Conservation (phyloP, 2,888 invertebrate genomes). For the Trisateles emortualis region DNA sequence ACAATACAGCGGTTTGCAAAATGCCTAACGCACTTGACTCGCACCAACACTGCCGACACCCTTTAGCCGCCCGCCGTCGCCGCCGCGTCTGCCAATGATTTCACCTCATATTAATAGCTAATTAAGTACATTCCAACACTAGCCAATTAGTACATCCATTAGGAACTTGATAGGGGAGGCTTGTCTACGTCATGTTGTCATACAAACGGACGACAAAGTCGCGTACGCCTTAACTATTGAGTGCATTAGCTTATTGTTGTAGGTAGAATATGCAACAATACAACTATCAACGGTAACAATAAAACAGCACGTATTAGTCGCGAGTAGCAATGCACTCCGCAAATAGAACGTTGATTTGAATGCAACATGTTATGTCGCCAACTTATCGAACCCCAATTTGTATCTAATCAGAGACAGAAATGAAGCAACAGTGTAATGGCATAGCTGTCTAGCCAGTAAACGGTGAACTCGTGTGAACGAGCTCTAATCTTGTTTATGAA, state of each 20-base stretch:
- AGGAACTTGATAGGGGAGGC: constrained; percentile 55
- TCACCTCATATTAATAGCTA: constrained; percentile 36
- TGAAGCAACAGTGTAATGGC: constrained; percentile 9
- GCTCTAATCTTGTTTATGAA: constrained; percentile 38
- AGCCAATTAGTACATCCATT: constrained; percentile 56
- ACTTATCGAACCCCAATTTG: constrained; percentile 10
- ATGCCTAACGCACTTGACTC: constrained; percentile 6
- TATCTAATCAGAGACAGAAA: constrained; percentile 5
- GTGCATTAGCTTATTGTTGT: constrained; percentile 33
- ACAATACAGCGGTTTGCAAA: constrained; percentile 13
- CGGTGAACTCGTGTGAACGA: constrained; percentile 21
- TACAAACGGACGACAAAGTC: constrained; percentile 25
- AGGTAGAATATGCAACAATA: constrained; percentile 27
- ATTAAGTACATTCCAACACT: constrained; percentile 36
- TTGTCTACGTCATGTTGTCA: constrained; percentile 33
- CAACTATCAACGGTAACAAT: constrained; percentile 24
- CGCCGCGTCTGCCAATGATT: constrained; percentile 17
- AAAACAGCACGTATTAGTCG: constrained; percentile 21
- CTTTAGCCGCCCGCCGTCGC: background rate
- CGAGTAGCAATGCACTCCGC: constrained; percentile 8
- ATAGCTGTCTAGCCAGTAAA: constrained; percentile 8
- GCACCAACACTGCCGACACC: constrained; percentile 2
- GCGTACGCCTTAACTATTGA: constrained; percentile 29
- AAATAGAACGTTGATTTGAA: constrained; percentile 19
- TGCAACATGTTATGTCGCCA: constrained; percentile 3